Conservation (phyloP, 2,113 vertebrate genomes). For the Corydoras sp. region DNA sequence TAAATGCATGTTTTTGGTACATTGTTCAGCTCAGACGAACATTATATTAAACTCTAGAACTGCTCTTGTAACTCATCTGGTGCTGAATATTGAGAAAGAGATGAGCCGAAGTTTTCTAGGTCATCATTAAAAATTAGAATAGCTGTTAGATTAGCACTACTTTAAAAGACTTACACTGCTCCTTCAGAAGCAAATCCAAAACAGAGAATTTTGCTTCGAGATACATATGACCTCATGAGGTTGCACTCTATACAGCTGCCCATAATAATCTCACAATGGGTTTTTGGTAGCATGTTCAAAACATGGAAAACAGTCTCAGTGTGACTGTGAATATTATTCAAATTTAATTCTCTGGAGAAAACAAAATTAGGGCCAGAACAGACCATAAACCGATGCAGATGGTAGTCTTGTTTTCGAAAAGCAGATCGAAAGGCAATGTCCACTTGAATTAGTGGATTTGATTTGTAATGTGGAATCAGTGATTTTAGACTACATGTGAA, state of each 20-base stretch:
- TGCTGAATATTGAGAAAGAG: no score
- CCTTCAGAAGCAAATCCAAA: not conserved
- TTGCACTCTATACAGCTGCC: not conserved
- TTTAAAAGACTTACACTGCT: not conserved
- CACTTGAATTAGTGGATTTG: not conserved
- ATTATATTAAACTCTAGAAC: no score
- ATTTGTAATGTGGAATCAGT: slow-evolving; percentile 6
- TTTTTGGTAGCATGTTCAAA: slow-evolving; percentile 6
- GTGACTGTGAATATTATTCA: slow-evolving; percentile 12
- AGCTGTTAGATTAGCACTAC: not conserved
- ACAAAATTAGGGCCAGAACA: slow-evolving; percentile 3
- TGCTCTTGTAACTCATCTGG: no score
- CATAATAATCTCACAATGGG: slow-evolving; percentile 6
- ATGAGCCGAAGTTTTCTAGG: not conserved
- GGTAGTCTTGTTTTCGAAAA: slow-evolving; percentile 5
- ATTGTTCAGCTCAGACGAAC: no score
- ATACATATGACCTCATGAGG: slow-evolving; percentile 3
- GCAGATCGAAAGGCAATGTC: not conserved
- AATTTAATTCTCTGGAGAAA: slow-evolving; percentile 18
- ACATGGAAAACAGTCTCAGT: slow-evolving; percentile 10
- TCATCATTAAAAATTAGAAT: not conserved
- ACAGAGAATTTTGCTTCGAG: not conserved
- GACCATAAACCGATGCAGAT: slow-evolving; percentile 18
- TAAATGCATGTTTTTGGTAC: no score
- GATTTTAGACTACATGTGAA: not conserved